These are phyloP conservation scores for Branchellion lobata DNA, from an alignment of 2,888 invertebrate genomes.

Conservation along the genomic window DNA sequence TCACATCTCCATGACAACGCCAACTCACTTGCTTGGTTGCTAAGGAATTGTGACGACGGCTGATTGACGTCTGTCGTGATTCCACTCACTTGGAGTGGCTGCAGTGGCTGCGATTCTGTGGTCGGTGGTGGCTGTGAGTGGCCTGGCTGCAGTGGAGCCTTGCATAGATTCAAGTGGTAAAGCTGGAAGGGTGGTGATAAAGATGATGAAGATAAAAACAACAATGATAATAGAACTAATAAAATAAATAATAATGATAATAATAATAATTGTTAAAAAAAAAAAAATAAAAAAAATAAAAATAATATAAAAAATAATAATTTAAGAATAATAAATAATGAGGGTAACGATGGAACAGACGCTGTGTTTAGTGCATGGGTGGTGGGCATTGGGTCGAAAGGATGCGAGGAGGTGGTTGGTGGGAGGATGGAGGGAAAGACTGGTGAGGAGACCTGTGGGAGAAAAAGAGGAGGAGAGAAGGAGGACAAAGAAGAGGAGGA, in stretches of 20 bases:
- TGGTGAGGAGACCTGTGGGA: slow-evolving; percentile 67
- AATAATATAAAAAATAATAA: background rate
- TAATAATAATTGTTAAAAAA: background rate
- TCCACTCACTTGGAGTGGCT: no score
- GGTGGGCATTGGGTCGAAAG: slow-evolving; percentile 69
- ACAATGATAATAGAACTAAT: background rate
- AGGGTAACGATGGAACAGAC: no score
- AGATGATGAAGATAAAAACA: background rate
- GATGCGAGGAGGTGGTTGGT: slow-evolving; percentile 73
- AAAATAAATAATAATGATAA: background rate
- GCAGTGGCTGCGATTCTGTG: no score
- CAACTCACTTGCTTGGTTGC: no score
- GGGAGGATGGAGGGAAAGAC: slow-evolving; percentile 71
- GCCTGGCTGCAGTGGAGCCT: no score
- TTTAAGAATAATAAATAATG: no score
- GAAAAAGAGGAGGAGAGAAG: slow-evolving; percentile 45
- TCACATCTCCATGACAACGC: background rate
- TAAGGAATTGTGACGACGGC: no score
- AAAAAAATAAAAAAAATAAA: background rate
- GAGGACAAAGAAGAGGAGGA: slow-evolving; percentile 45
- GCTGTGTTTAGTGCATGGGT: slow-evolving; percentile 64
- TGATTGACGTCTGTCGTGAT: no score
- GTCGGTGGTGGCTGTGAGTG: no score
- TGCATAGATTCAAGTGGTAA: background rate
- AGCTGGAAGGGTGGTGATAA: background rate